Base-by-base conservation (phyloP, 37 sponge, comb jelly and placozoan genomes). In the Lycopodina hypogea region DNA sequence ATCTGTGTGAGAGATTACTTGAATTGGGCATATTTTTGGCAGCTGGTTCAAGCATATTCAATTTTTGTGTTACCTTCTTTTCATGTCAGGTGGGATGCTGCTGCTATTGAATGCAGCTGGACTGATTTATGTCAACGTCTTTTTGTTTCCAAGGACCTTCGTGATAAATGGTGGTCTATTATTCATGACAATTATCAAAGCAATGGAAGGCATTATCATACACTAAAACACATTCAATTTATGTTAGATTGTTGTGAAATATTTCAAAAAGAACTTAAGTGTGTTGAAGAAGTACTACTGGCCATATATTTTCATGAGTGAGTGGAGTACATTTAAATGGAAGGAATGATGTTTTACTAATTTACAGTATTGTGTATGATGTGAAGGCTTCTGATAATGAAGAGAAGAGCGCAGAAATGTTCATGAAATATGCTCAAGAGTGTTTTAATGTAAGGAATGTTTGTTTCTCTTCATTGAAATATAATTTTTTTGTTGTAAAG, bases 281-380 rank as follows among this genome's bases (percentile, higher is more conserved):
- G 36, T 42, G 12, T 36, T 28, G 29, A 29, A n/a, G 75, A 82
- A 17, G 65, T 82, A 28, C 18, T 18, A 0, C 61, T 82, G 32
- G 83, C 83, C 0, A 64, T 74, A 14, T 74, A 41, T 50, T 82
- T 82, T 45, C 83, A 82, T 52, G 83, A 82, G 83, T 82, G 42
- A 74, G 81, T 39, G n/a, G 3, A 12, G 48, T 9, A 45, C 48
- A 12, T 0, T 32, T 1, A 0, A 18, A 11, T 66, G 67, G 30
- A 30, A 9, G 33, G 1, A 37, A 6, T 58, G 3, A 26, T 58
- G 23, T 58, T 58, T 14, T 58, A 26, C 59, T 6, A 4, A 58
- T 14, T 59, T 59, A 3, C 56, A 82, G 83, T 62, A 45, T 82
- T 8, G 61, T 82, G 4, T 82, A 82, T 74, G 73, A 82, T 30